Base-by-base conservation (phyloP, 2,113 vertebrate species). In the Cairina moschata region DNA sequence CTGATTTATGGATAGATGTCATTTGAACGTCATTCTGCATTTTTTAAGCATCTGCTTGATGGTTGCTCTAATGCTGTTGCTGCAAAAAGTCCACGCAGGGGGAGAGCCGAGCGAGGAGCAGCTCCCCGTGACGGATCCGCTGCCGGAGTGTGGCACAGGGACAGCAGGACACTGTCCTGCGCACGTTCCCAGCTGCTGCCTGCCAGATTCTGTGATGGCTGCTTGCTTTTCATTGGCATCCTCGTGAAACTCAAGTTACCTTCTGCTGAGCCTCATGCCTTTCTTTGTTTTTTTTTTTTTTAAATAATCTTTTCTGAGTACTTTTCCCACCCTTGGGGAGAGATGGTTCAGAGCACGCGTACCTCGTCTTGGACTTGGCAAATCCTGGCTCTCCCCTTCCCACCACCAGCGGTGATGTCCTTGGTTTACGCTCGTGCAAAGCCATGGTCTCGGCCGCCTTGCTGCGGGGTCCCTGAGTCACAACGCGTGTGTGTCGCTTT, bases 1-100 rank as follows among this genome's bases (percentile, higher is more conserved):
- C 93, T 97, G 93, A 93, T 96, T 96, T 97, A 97, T 96, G 91
- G 96, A 97, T 97, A 95, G 96, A 96, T 97, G 96, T 97, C 95
- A 87, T 78, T 96, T 96, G 86, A 96, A 96, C 77, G 96, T 96
- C 95, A 96, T 93, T 87, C 71, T 93, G 92, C 93, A 76, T 96
- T 95, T 95, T 94, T 96, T 76, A 96, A 96, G 96, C 96, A 95
- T 96, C 96, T 96, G 93, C 81, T 96, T 93, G 93, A 93, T 93
- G 83, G 95, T 81, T 94, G 81, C 74, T 95, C 74, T 93, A 93
- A 86, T 80, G 83, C 86, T 95, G 67, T 62, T 91, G 88, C 92
- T 95, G 95, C 92, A 93, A 88, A 94, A 93, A 89, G 91, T 85
- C 93, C 65, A 17, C 1, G 6, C 81, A 82, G 88, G 60, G 90